phyloP scores from a whole-genome alignment of 1,140 invertebrate genomes.

The Aphaenogaster floridana region DNA sequence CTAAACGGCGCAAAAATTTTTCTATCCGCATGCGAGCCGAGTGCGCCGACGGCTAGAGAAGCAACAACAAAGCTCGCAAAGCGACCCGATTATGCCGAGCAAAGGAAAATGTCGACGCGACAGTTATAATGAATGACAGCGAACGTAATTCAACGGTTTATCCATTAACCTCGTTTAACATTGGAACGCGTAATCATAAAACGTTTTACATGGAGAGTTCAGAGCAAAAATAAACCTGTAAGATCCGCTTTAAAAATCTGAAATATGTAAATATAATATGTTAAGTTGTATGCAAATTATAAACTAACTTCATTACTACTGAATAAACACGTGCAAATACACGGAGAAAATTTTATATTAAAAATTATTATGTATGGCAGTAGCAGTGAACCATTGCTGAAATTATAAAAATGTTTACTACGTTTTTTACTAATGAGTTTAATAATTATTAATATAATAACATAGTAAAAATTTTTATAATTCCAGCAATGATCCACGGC shows the following conservation, averaged over 20 bases:
- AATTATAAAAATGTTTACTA: too few relatives aligned
- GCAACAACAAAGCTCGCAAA: conserved; percentile 30
- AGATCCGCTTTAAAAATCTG: background rate
- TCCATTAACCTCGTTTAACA: conserved; percentile 41
- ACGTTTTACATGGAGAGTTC: background rate
- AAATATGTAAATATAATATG: background rate
- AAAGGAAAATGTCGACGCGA: conserved; percentile 27
- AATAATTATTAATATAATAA: too few relatives aligned
- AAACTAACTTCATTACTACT: background rate
- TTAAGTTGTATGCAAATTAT: background rate
- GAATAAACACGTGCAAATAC: background rate
- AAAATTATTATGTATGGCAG: too few relatives aligned
- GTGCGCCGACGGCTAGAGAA: conserved; percentile 28
- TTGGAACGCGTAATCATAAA: conserved; percentile 25
- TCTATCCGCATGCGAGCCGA: conserved; percentile 5
- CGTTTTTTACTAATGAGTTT: too few relatives aligned
- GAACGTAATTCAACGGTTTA: conserved; percentile 32
- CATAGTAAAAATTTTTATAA: too few relatives aligned
- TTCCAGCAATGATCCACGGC: too few relatives aligned
- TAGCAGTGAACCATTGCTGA: too few relatives aligned
- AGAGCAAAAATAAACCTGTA: background rate
- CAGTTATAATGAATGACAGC: conserved; percentile 43
- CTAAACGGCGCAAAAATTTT: conserved; percentile 38
- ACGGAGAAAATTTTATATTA: too few relatives aligned
- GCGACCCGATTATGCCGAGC: conserved; percentile 31